Conservation (phyloP, 2,797 vertebrate genomes). For the Periophthalmus magnuspinnatus region DNA sequence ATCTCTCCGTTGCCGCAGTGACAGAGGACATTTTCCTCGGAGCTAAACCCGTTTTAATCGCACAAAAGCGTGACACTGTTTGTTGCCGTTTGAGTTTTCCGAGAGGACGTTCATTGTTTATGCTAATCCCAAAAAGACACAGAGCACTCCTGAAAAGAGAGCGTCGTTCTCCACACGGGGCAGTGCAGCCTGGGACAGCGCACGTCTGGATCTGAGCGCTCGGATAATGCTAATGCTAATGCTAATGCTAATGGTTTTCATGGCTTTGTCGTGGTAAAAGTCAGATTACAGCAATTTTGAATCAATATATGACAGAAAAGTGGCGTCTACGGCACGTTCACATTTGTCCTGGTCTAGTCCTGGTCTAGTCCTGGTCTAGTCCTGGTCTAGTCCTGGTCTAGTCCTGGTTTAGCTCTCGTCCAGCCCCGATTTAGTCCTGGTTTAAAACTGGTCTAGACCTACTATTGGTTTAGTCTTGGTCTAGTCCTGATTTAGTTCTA, state of each 20-base stretch:
- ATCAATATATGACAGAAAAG: neutral
- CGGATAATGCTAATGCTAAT: no score
- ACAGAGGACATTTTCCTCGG: neutral
- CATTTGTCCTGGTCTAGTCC: no score
- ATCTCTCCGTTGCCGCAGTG: neutral
- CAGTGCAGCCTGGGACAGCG: slow-evolving; percentile 52
- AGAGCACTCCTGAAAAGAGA: slow-evolving; percentile 47
- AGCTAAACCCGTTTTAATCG: neutral
- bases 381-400: no score
- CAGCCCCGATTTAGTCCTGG: no score
- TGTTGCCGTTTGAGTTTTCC: slow-evolving; percentile 63
- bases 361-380: no score
- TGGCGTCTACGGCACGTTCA: no score
- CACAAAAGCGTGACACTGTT: slow-evolving; percentile 37
- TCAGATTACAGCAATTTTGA: no score
- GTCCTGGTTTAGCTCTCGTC: no score
- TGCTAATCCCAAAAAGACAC: slow-evolving; percentile 60
- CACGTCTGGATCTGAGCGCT: neutral
- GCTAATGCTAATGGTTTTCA: neutral
- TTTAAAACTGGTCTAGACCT: no score
- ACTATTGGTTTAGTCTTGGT: no score
- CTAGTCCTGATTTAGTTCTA: no score
- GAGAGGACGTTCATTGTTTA: slow-evolving; percentile 61
- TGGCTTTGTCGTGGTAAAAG: neutral
- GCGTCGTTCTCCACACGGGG: slow-evolving; percentile 50